A percentile compares a stretch with the other conserved stretches of the same genome.
phyloP scores from a whole-genome alignment of 2,113 vertebrate genomes.

The Terrapene triunguis region DNA sequence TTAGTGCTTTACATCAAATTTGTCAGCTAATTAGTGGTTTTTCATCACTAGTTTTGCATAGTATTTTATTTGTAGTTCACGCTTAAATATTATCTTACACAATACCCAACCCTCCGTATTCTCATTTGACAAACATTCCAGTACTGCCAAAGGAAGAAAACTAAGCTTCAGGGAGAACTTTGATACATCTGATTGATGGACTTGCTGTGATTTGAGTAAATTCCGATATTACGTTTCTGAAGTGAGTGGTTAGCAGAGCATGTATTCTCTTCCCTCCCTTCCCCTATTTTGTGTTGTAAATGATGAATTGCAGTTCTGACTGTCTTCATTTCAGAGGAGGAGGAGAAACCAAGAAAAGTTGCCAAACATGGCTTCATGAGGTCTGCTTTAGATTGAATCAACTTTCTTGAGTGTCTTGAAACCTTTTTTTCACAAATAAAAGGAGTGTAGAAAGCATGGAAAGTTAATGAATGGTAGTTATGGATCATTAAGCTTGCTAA shows the following conservation, averaged over 20 bases:
- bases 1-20: slow-evolving; percentile 73
- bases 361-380: slow-evolving; percentile 82
- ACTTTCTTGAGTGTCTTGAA: slow-evolving; percentile 74
- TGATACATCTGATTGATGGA: slow-evolving; percentile 60
- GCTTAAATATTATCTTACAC: not conserved
- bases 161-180: slow-evolving; percentile 42
- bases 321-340: slow-evolving; percentile 50
- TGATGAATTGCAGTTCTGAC: slow-evolving; percentile 73
- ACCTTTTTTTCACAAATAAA: slow-evolving; percentile 72
- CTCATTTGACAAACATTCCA: slow-evolving; percentile 36
- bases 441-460: slow-evolving; percentile 55
- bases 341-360: slow-evolving; percentile 71
- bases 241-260: slow-evolving; percentile 61
- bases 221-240: slow-evolving; percentile 71
- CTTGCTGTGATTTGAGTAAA: slow-evolving; percentile 64
- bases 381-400: slow-evolving; percentile 77
- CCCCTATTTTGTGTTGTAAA: slow-evolving; percentile 53
- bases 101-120: not conserved
- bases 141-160: slow-evolving; percentile 22
- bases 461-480: slow-evolving; percentile 68
- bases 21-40: slow-evolving; percentile 76
- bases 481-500: slow-evolving; percentile 75
- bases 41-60: slow-evolving; percentile 64
- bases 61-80: slow-evolving; percentile 60
- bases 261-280: slow-evolving; percentile 41